These are phyloP conservation scores for Amblyteles armatorius DNA, from an alignment of 2,888 invertebrate genomes.

Conservation along the genomic window DNA sequence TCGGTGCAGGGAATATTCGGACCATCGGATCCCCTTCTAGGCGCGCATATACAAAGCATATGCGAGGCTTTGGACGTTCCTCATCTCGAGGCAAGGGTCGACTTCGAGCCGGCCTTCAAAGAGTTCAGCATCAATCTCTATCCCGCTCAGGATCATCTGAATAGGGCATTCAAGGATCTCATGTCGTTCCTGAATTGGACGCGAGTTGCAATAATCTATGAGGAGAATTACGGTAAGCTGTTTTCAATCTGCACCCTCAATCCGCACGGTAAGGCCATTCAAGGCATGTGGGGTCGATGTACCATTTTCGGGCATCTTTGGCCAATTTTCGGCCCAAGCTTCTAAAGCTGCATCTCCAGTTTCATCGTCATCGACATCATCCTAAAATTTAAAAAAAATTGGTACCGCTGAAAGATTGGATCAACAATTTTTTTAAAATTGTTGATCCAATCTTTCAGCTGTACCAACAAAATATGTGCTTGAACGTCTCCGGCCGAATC, in stretches of 20 bases:
- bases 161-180: conserved; percentile 93
- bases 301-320: too few species aligned
- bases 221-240: conserved; percentile 93
- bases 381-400: too few species aligned
- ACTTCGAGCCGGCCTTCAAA: conserved; percentile 88
- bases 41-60: conserved; percentile 94
- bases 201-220: conserved; percentile 96
- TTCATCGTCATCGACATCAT: too few species aligned
- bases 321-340: too few species aligned
- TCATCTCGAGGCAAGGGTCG: conserved; percentile 92
- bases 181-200: conserved; percentile 97
- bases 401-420: too few species aligned
- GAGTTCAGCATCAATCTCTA: conserved; percentile 95
- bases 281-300: too few species aligned
- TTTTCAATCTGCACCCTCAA: conserved; percentile 27
- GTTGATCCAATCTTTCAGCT: too few species aligned
- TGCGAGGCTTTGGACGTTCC: conserved; percentile 96
- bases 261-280: not conserved
- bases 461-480: too few species aligned
- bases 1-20: conserved; percentile 96
- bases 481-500: too few species aligned
- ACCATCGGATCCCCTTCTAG: conserved; percentile 92
- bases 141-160: conserved; percentile 93
- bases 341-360: too few species aligned
- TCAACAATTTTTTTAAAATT: too few species aligned